Percentiles rank a stretch among this genome's conserved stretches.
Conservation (phyloP, 2,888 invertebrate species). For the Unio pictorum region DNA sequence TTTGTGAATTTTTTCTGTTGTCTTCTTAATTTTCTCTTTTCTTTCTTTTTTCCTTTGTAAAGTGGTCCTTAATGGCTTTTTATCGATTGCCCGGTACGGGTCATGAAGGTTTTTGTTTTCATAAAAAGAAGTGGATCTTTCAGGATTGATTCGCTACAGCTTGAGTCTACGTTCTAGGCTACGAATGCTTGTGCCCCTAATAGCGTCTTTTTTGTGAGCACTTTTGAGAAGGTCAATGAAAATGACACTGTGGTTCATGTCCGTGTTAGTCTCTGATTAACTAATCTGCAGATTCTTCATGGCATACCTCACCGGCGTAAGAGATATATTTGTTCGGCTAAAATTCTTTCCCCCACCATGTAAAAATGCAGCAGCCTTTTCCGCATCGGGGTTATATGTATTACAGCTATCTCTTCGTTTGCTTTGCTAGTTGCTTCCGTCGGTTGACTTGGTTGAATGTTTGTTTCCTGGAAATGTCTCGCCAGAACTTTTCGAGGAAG, state of each 20-base stretch:
- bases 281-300: conserved; percentile 45
- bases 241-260: conserved; percentile 49
- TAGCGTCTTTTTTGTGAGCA: conserved; percentile 35
- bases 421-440: not conserved
- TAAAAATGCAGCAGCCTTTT: conserved; percentile 44
- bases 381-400: conserved; percentile 46
- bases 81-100: conserved; percentile 26
- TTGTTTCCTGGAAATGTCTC: not conserved
- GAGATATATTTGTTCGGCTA: conserved; percentile 41
- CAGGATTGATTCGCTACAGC: conserved; percentile 37
- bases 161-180: conserved; percentile 34
- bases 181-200: no score
- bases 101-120: conserved; percentile 37
- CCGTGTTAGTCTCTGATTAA: conserved; percentile 54
- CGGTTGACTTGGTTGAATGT: not conserved
- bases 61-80: conserved; percentile 38
- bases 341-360: conserved; percentile 46
- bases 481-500: not conserved
- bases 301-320: conserved; percentile 41
- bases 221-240: conserved; percentile 50
- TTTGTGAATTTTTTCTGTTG: conserved; percentile 46
- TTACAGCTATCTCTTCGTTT: conserved; percentile 17
- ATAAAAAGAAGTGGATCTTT: conserved; percentile 41
- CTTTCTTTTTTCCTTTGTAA: conserved; percentile 51
- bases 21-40: conserved; percentile 47